Conservation (phyloP, 2,113 vertebrate species). For the Seriola rivoliana region DNA sequence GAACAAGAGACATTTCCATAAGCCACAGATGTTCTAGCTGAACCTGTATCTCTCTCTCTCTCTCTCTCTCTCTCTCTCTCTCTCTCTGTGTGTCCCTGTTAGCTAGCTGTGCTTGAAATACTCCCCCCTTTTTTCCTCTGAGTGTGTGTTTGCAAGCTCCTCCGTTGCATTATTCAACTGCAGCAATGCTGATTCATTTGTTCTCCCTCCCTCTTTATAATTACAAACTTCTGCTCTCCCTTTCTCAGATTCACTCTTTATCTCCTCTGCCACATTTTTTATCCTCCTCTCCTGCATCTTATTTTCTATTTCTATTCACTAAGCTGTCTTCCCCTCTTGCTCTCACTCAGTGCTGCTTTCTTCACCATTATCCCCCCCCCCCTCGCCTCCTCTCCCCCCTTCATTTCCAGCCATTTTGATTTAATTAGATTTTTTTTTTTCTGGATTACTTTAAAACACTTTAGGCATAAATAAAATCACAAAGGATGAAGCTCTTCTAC, state of each 20-base stretch:
- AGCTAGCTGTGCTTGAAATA: constrained; percentile 41
- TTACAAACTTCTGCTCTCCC: constrained; percentile 57
- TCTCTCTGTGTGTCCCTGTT: constrained; percentile 9
- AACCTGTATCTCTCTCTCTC: constrained; percentile 23
- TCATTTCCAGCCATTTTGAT: constrained; percentile 43
- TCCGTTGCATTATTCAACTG: constrained; percentile 67
- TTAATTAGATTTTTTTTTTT: constrained; percentile 32
- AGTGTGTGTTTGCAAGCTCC: constrained; percentile 29
- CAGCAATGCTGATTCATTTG: constrained; percentile 67
- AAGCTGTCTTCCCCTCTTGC: constrained; percentile 2
- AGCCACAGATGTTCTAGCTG: constrained; percentile 59
- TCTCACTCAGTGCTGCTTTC: constrained; percentile 1
- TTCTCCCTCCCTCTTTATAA: constrained; percentile 60
- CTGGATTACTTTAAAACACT: constrained; percentile 35
- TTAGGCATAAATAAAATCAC: constrained; percentile 36
- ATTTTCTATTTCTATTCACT: constrained; percentile 15
- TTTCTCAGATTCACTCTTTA: constrained; percentile 51
- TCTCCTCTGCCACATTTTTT: constrained; percentile 43
- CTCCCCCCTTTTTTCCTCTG: background rate
- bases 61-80: constrained; percentile 9
- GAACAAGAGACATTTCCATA: constrained; percentile 55
- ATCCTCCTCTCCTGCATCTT: constrained; percentile 29
- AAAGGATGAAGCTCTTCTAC: background rate
- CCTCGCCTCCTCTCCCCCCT: background rate
- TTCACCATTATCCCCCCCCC: constrained; percentile 5